These are phyloP conservation scores for Netelia melanura DNA, from an alignment of 2,888 invertebrate species.

Conservation along the genomic window DNA sequence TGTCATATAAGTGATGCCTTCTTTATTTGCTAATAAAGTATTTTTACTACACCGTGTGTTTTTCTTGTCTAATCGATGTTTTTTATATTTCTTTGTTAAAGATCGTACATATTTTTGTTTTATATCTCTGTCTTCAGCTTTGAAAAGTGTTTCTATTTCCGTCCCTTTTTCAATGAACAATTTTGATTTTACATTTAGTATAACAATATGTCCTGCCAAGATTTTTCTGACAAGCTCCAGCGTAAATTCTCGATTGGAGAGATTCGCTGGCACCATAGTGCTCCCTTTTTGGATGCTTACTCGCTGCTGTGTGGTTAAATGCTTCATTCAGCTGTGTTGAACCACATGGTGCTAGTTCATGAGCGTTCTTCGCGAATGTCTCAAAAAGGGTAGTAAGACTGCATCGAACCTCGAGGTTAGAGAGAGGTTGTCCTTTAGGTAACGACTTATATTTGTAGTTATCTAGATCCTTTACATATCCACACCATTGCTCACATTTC, in stretches of 20 bases:
- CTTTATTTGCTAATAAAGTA: conserved; percentile 5
- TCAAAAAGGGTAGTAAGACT: conserved; percentile 20
- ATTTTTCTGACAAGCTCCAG: conserved; percentile 58
- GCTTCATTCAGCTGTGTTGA: conserved; percentile 68
- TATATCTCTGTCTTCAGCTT: not conserved
- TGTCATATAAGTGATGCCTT: conserved; percentile 10
- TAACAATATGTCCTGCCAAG: conserved; percentile 30
- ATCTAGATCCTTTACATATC: not conserved
- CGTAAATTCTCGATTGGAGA: conserved; percentile 54
- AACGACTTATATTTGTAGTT: conserved; percentile 13
- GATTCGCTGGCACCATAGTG: conserved; percentile 67
- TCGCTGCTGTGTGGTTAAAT: conserved; percentile 61
- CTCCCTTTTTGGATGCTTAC: conserved; percentile 61
- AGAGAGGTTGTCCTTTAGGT: conserved; percentile 28
- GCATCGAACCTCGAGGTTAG: conserved; percentile 6
- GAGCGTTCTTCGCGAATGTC: conserved; percentile 59
- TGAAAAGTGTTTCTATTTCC: not conserved
- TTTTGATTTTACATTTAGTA: conserved; percentile 8
- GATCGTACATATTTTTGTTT: conserved; percentile 9
- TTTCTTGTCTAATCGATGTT: conserved; percentile 14
- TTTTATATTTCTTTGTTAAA: conserved; percentile 1
- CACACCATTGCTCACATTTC: conserved; percentile 67
- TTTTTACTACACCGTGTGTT: not conserved
- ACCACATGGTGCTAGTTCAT: conserved; percentile 66
- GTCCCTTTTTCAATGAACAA: not conserved